These are phyloP conservation scores for Acanthurus lineatus DNA, from an alignment of 2,797 vertebrate genomes.

Conservation along the genomic window DNA sequence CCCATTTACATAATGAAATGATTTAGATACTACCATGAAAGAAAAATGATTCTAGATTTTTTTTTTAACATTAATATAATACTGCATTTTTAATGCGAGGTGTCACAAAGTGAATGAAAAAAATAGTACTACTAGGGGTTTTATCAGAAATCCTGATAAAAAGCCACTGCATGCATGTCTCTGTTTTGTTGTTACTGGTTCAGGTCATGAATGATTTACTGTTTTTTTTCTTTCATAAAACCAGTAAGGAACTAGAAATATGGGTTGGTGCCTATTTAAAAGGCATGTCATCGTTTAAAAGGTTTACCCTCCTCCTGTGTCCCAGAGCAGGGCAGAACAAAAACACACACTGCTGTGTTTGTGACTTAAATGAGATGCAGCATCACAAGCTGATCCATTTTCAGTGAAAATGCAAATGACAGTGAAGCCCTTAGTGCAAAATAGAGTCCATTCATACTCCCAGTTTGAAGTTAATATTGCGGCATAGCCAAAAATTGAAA, in stretches of 20 bases:
- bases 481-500: neutral
- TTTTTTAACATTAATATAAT: neutral
- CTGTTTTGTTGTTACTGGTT: neutral
- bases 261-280: conserved; percentile 34
- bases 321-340: neutral
- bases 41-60: neutral
- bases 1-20: neutral
- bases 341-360: neutral
- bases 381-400: neutral
- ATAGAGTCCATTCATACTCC: neutral
- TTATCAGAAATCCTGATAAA: no score
- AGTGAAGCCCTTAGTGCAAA: neutral
- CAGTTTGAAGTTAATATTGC: neutral
- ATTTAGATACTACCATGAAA: neutral
- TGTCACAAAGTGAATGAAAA: neutral
- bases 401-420: neutral
- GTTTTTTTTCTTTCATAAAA: neutral
- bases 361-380: neutral
- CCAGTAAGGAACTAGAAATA: conserved; percentile 2
- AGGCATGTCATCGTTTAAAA: conserved; percentile 11
- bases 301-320: conserved; percentile 20
- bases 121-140: neutral
- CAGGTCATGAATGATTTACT: neutral
- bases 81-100: no score
- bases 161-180: neutral